These are phyloP conservation scores for Sinocyclocheilus anshuiensis DNA, from an alignment of 2,113 vertebrate genomes.

Conservation along the genomic window DNA sequence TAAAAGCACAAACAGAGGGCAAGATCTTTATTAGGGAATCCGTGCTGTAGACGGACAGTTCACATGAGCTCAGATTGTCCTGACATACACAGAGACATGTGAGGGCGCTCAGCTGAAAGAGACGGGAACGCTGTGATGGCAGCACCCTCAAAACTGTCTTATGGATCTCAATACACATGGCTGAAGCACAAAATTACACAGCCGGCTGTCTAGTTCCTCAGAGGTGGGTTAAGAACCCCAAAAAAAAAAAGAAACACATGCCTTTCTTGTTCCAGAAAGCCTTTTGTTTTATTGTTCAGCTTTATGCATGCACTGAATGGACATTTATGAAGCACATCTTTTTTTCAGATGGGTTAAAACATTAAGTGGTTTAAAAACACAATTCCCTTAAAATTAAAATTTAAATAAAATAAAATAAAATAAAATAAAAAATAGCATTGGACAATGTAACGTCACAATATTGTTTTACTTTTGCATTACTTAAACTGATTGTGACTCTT, in stretches of 20 bases:
- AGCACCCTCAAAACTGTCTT: constrained; percentile 25
- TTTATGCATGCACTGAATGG: not conserved
- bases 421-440: not conserved
- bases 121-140: constrained; percentile 46
- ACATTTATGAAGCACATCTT: not conserved
- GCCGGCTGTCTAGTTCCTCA: constrained; percentile 40
- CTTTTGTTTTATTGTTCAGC: constrained; percentile 23
- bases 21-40: constrained; percentile 5
- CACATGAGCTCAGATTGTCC: not conserved
- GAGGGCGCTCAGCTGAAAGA: constrained; percentile 51
- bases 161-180: constrained; percentile 42
- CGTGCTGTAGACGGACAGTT: not conserved
- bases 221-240: not conserved
- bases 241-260: not conserved
- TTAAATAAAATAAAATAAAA: not conserved
- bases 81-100: not conserved
- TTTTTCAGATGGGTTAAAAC: not conserved
- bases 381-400: not conserved
- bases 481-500: too few relatives aligned
- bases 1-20: not conserved
- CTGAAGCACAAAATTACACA: constrained; percentile 38
- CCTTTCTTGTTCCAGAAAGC: constrained; percentile 9
- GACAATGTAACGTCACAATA: not conserved
- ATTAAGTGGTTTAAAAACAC: not conserved
- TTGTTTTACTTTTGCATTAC: too few relatives aligned